Evolutionary conservation across 2,113 vertebrate genomes (phyloP).

Genomic region (Phoenicopterus ruber): DNA sequence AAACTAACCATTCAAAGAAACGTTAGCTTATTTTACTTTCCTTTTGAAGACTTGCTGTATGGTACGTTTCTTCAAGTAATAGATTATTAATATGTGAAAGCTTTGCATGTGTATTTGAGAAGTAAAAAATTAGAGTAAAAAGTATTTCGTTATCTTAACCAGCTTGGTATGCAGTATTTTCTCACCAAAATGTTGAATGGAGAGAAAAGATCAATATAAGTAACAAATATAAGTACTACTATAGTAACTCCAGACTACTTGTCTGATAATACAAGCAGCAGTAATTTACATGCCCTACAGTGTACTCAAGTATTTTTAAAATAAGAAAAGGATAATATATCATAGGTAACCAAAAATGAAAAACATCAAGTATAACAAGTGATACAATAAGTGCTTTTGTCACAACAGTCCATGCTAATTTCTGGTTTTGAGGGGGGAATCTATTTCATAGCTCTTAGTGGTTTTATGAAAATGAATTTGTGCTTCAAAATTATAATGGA

Average conservation of each 20-base stretch:
- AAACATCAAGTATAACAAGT: rapidly evolving
- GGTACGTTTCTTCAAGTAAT: background rate
- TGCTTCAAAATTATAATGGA: background rate
- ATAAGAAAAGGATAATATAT: background rate
- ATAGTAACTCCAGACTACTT: background rate
- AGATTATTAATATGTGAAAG: background rate
- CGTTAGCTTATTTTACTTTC: background rate
- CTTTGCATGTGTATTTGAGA: background rate
- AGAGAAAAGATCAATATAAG: background rate
- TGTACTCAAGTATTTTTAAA: background rate
- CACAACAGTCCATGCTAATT: background rate
- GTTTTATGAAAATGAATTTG: background rate
- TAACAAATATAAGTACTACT: background rate
- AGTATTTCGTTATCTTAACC: background rate
- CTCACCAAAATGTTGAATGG: background rate
- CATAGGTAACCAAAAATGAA: background rate
- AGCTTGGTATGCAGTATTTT: background rate
- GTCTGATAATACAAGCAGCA: background rate
- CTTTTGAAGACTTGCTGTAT: background rate
- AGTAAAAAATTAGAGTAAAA: background rate
- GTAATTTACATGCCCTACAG: background rate
- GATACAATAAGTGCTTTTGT: background rate
- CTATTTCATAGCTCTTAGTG: background rate
- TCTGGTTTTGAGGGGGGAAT: background rate
- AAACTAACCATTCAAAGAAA: background rate